Percentiles rank a stretch among this genome's conserved stretches.
phyloP scores from a whole-genome alignment of 2,113 vertebrate genomes.

The Amblyornis subalaris region DNA sequence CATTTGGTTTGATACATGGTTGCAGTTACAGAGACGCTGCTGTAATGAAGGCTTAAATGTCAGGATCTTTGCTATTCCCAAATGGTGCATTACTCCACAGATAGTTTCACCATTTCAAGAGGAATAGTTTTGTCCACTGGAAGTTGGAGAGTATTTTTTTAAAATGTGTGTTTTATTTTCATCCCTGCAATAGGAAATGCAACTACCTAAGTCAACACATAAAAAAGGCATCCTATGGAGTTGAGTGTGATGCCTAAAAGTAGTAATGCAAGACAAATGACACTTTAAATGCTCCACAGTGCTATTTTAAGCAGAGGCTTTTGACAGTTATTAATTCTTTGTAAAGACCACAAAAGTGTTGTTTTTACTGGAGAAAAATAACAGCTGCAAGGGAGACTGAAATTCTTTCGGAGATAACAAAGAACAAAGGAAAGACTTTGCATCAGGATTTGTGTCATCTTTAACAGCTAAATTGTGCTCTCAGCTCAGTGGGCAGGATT shows the following conservation, averaged over 20 bases:
- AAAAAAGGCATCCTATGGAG: not conserved
- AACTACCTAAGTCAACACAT: not conserved
- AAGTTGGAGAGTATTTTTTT: not conserved
- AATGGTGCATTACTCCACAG: not conserved
- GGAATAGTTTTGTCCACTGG: not conserved
- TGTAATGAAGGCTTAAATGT: not conserved
- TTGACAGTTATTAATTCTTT: conserved; percentile 1
- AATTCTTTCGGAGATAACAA: conserved; percentile 36
- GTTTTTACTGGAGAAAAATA: conserved; percentile 40
- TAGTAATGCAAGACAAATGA: not conserved
- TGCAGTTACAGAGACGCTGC: not conserved
- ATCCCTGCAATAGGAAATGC: not conserved
- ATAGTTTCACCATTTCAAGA: not conserved
- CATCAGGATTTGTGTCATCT: conserved; percentile 25
- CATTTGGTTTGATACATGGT: not conserved
- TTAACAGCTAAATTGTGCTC: conserved; percentile 21
- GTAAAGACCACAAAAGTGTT: not conserved
- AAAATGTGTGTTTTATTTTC: not conserved
- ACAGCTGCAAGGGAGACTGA: conserved; percentile 28
- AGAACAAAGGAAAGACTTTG: conserved; percentile 23
- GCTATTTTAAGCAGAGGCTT: not conserved
- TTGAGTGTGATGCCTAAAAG: not conserved
- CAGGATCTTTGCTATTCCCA: not conserved
- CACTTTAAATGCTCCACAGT: not conserved
- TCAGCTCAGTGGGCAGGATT: not conserved